Evolutionary conservation across 2,797 vertebrate genomes (phyloP).

Genomic region (Macrochelys suwanniensis): DNA sequence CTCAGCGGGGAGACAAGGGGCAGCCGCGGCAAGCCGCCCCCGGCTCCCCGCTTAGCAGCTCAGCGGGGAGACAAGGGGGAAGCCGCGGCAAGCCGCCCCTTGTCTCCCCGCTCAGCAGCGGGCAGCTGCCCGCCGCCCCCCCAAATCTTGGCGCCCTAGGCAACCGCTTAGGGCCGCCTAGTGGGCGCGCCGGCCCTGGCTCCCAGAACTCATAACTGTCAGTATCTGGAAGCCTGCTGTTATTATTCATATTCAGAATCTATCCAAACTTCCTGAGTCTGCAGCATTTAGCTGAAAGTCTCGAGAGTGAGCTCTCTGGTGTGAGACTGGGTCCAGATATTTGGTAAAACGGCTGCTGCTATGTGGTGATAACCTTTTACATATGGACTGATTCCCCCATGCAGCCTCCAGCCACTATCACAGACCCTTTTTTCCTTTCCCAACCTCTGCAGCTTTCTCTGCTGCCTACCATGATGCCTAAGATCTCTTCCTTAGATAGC

Average conservation of each 20-base stretch:
- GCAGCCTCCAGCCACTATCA: neutral
- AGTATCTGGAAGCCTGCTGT: too few species aligned
- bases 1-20: too few species aligned
- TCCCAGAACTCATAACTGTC: neutral
- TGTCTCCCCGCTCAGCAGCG: too few species aligned
- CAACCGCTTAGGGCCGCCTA: too few species aligned
- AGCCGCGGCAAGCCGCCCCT: too few species aligned
- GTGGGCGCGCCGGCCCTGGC: neutral
- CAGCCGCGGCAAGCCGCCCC: too few species aligned
- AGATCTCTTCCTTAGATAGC: neutral
- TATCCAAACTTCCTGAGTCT: neutral
- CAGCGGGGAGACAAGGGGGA: too few species aligned
- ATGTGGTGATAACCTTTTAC: neutral
- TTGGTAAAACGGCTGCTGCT: neutral
- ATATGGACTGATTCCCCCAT: neutral
- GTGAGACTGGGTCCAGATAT: neutral
- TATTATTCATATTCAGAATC: neutral
- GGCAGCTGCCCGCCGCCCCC: too few species aligned
- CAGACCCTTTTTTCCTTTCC: neutral
- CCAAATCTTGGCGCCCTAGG: too few species aligned
- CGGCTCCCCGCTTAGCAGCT: too few species aligned
- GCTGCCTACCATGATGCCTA: neutral
- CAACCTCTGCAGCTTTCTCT: neutral
- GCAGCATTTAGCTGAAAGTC: neutral
- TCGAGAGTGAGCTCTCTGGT: neutral